Conservation (phyloP, 1,140 invertebrate genomes). For the Sesamia nonagrioides region DNA sequence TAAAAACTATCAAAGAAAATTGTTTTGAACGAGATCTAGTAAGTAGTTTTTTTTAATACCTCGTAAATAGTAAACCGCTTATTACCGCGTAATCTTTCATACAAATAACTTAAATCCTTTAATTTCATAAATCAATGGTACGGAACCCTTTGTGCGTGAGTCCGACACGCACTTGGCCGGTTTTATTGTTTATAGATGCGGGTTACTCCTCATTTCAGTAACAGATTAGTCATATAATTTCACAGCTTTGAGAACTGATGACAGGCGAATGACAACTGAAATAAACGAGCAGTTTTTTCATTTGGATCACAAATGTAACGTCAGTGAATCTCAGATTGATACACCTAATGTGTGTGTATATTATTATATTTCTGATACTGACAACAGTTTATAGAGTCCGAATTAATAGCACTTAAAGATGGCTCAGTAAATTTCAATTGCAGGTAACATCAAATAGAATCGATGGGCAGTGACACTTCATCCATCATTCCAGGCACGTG, state of each 20-base stretch:
- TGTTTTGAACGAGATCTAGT: too few species aligned
- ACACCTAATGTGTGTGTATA: neutral
- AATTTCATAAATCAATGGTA: too few species aligned
- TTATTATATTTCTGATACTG: too few species aligned
- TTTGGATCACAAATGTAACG: neutral
- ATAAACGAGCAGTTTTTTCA: neutral
- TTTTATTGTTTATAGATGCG: too few species aligned
- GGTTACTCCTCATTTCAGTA: neutral
- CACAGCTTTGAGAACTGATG: slow-evolving; percentile 2
- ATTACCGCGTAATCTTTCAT: too few species aligned
- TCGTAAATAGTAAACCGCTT: too few species aligned
- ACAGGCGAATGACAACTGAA: slow-evolving; percentile 3
- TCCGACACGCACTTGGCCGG: too few species aligned
- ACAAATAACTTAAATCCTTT: too few species aligned
- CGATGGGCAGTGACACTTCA: slow-evolving; percentile 24
- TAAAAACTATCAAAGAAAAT: too few species aligned
- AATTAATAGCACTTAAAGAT: neutral
- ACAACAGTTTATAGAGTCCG: neutral
- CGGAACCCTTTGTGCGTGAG: too few species aligned
- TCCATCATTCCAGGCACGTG: slow-evolving; percentile 6
- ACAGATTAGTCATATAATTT: neutral
- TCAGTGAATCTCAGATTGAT: neutral
- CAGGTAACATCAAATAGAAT: slow-evolving; percentile 13
- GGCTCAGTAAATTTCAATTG: neutral
- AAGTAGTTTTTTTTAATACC: too few species aligned